Evolutionary conservation across 2,113 vertebrate species (phyloP).

Genomic region (Zapus hudsonius): DNA sequence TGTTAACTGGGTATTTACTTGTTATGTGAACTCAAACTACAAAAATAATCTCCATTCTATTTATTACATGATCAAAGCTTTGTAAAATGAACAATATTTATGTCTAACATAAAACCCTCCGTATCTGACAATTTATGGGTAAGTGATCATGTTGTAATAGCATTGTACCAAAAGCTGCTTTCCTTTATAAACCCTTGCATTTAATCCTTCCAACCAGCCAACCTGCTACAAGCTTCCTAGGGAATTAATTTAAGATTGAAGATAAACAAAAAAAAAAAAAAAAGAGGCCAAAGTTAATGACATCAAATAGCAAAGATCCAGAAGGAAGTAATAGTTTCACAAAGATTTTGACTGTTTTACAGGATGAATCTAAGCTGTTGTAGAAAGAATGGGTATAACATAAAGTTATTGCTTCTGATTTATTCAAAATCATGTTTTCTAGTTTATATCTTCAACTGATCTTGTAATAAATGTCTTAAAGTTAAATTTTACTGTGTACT

Average conservation of each 20-base stretch:
- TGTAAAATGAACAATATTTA: constrained; percentile 85
- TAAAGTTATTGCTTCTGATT: constrained; percentile 66
- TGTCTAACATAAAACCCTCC: constrained; percentile 80
- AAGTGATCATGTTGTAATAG: constrained; percentile 89
- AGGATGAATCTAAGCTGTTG: constrained; percentile 73
- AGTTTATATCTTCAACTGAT: constrained; percentile 70
- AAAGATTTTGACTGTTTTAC: constrained; percentile 76
- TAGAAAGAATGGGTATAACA: constrained; percentile 60
- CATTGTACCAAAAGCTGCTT: constrained; percentile 89
- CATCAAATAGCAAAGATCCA: constrained; percentile 79
- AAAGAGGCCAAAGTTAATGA: constrained; percentile 86
- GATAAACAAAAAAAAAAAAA: constrained; percentile 81
- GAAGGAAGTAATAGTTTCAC: constrained; percentile 80
- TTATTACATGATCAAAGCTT: constrained; percentile 82
- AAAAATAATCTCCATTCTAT: constrained; percentile 80
- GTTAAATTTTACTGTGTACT: constrained; percentile 42
- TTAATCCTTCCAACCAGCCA: constrained; percentile 87
- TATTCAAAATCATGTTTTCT: constrained; percentile 59
- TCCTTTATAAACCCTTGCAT: constrained; percentile 88
- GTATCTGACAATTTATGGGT: constrained; percentile 86
- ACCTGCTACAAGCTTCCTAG: constrained; percentile 85
- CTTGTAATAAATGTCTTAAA: constrained; percentile 41
- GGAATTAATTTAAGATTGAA: constrained; percentile 90
- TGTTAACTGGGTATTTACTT: constrained; percentile 72
- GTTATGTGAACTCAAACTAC: constrained; percentile 59